Evolutionary conservation across 2,113 vertebrate genomes (phyloP).

Genomic region (Rhinoderma darwinii): DNA sequence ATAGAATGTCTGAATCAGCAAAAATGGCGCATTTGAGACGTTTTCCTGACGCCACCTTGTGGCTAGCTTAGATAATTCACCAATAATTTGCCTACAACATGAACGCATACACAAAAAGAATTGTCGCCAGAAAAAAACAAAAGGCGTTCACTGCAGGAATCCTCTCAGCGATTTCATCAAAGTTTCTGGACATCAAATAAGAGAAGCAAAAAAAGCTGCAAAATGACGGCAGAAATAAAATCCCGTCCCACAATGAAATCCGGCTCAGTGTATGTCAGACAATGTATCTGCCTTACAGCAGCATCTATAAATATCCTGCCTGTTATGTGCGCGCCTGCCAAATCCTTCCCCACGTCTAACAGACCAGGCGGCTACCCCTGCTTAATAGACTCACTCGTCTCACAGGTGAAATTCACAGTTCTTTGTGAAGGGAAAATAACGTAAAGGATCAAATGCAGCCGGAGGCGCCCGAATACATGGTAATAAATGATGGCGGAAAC

Average conservation of each 20-base stretch:
- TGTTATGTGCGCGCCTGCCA: conserved; percentile 52
- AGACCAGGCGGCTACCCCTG: conserved; percentile 55
- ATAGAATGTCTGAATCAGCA: too few relatives aligned
- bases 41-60: too few relatives aligned
- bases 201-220: background rate
- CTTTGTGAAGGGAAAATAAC: conserved; percentile 38
- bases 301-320: conserved; percentile 39
- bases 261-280: background rate
- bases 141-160: background rate
- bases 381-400: conserved; percentile 58
- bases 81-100: too few relatives aligned
- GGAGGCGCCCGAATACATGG: conserved; percentile 41
- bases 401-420: conserved; percentile 54
- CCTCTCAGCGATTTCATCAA: background rate
- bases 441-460: conserved; percentile 58
- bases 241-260: too few relatives aligned
- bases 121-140: background rate
- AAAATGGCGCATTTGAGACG: too few relatives aligned
- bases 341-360: conserved; percentile 54
- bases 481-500: background rate
- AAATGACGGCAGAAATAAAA: background rate
- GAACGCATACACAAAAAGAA: background rate
- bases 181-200: background rate
- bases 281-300: conserved; percentile 2
- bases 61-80: too few relatives aligned